phyloP scores from a whole-genome alignment of 2,113 vertebrate genomes.

The Octodon degus region DNA sequence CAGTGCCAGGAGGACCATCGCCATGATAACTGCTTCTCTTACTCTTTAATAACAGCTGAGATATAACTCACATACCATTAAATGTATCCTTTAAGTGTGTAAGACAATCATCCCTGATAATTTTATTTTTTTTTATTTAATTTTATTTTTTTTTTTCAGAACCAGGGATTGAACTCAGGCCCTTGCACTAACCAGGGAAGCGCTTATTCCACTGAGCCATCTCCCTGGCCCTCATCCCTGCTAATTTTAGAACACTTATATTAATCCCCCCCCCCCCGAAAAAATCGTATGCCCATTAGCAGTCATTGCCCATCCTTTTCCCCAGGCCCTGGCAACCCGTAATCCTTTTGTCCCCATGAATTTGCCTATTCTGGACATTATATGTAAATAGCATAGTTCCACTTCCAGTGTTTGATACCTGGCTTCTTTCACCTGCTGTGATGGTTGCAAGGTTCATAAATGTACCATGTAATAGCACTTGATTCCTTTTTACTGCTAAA shows the following conservation, averaged over 20 bases:
- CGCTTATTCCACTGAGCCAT: too few species aligned
- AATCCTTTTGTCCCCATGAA: neutral
- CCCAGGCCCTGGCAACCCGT: neutral
- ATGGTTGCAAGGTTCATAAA: neutral
- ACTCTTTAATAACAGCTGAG: neutral
- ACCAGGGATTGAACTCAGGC: too few species aligned
- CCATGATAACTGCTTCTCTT: neutral
- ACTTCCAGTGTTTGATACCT: neutral
- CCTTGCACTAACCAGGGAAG: too few species aligned
- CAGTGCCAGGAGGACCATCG: too few species aligned
- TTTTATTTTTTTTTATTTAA: neutral
- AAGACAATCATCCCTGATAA: neutral
- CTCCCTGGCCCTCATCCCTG: neutral
- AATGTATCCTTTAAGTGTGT: neutral
- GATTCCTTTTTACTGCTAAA: neutral
- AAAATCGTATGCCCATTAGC: neutral
- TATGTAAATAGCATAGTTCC: neutral
- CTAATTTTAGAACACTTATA: slow-evolving; percentile 9
- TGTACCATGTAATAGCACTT: neutral
- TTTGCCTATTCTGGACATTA: neutral
- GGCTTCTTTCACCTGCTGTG: neutral
- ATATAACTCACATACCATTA: neutral
- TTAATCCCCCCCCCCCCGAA: neutral
- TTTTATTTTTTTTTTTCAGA: too few species aligned
- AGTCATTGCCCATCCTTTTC: neutral